Conservation (phyloP, 2,797 vertebrate genomes). For the Sebastolobus alascanus region DNA sequence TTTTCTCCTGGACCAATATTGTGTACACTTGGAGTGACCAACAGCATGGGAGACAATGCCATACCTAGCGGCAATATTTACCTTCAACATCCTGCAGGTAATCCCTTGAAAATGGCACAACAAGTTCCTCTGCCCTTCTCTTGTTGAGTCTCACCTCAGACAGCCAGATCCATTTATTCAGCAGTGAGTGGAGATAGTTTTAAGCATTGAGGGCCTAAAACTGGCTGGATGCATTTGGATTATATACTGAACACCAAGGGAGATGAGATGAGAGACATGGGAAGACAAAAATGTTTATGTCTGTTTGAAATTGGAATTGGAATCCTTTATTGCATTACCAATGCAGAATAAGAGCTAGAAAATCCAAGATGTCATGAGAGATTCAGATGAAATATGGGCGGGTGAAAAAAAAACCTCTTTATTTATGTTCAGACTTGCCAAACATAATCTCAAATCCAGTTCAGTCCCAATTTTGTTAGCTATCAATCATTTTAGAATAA, state of each 20-base stretch:
- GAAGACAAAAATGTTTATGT: background rate
- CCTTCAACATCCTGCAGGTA: background rate
- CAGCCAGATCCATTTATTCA: background rate
- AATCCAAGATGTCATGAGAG: background rate
- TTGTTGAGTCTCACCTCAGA: background rate
- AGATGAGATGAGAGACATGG: background rate
- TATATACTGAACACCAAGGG: background rate
- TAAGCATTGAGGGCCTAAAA: background rate
- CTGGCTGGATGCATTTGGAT: background rate
- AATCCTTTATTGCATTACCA: background rate
- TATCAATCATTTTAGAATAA: background rate
- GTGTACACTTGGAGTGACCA: background rate
- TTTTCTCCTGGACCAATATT: fast-evolving
- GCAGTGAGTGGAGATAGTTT: fast-evolving
- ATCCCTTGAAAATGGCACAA: background rate
- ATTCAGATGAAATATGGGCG: background rate
- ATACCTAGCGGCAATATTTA: background rate
- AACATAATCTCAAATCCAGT: background rate
- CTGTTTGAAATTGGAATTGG: background rate
- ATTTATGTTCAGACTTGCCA: background rate
- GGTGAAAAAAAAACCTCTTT: background rate
- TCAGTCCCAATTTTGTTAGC: background rate
- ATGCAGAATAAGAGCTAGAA: background rate
- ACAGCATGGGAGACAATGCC: background rate
- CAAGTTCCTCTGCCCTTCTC: background rate